Conservation (phyloP, 2,888 invertebrate genomes). For the Chironomus riparius region DNA sequence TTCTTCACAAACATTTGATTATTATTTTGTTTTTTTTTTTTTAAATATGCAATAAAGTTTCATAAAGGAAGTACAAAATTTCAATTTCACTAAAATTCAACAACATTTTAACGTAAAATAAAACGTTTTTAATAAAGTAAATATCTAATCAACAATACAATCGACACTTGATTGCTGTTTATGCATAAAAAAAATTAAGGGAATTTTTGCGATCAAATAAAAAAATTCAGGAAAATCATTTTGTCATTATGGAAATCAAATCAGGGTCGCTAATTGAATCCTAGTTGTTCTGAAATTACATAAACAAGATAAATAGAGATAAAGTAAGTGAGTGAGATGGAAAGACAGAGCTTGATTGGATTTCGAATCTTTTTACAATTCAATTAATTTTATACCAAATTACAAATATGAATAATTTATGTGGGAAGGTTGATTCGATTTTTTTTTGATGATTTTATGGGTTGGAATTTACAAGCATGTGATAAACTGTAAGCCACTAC, state of each 20-base stretch:
- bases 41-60: too few relatives aligned
- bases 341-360: too few relatives aligned
- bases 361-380: too few relatives aligned
- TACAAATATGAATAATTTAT: too few relatives aligned
- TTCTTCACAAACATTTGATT: not conserved
- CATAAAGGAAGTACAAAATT: too few relatives aligned
- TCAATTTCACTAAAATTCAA: not conserved
- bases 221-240: conserved; percentile 1
- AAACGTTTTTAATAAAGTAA: not conserved
- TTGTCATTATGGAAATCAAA: conserved; percentile 14
- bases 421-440: too few relatives aligned
- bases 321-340: not conserved
- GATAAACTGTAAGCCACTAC: too few relatives aligned
- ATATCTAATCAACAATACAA: too few relatives aligned
- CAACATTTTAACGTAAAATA: not conserved
- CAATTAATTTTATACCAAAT: too few relatives aligned
- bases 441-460: too few relatives aligned
- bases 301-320: not conserved
- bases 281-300: conserved; percentile 7
- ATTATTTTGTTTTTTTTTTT: not conserved
- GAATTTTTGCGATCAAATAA: not conserved
- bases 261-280: conserved; percentile 13
- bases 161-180: too few relatives aligned
- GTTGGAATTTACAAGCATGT: too few relatives aligned
- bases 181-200: not conserved